These are phyloP conservation scores for Acromyrmex echinatior DNA, from an alignment of 1,140 invertebrate genomes.

Conservation along the genomic window DNA sequence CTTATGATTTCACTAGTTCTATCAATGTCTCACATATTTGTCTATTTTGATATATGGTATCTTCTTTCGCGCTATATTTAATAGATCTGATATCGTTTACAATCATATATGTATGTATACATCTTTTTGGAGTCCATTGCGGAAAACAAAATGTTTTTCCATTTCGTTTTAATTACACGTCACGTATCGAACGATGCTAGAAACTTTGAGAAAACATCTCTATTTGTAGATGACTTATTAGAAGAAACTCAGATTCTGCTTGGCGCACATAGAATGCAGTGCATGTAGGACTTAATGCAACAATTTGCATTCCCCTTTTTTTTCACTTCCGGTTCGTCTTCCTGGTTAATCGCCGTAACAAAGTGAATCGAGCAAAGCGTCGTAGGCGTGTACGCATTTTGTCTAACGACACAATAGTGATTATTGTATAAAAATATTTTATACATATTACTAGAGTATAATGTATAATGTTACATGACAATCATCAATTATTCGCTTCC, in stretches of 20 bases:
- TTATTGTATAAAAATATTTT: constrained; percentile 49
- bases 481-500: constrained; percentile 6
- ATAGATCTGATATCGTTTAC: constrained; percentile 40
- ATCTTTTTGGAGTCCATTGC: background rate
- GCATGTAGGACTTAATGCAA: constrained; percentile 10
- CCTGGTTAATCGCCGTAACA: background rate
- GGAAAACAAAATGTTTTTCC: background rate
- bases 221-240: constrained; percentile 13
- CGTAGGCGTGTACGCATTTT: background rate
- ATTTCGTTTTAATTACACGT: constrained; percentile 6
- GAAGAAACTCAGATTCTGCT: constrained; percentile 14
- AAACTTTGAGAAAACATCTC: constrained; percentile 18
- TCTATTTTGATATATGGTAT: background rate
- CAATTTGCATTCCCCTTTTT: constrained; percentile 31
- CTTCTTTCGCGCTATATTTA: background rate
- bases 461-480: background rate
- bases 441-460: constrained; percentile 23
- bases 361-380: constrained; percentile 18
- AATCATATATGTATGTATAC: background rate
- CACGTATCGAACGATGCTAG: constrained; percentile 5
- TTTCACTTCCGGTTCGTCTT: constrained; percentile 19
- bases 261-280: constrained; percentile 23
- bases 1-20: background rate
- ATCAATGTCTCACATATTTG: background rate
- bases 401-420: constrained; percentile 9